phyloP scores from a whole-genome alignment of 2,113 vertebrate genomes.

The Strix aluco region DNA sequence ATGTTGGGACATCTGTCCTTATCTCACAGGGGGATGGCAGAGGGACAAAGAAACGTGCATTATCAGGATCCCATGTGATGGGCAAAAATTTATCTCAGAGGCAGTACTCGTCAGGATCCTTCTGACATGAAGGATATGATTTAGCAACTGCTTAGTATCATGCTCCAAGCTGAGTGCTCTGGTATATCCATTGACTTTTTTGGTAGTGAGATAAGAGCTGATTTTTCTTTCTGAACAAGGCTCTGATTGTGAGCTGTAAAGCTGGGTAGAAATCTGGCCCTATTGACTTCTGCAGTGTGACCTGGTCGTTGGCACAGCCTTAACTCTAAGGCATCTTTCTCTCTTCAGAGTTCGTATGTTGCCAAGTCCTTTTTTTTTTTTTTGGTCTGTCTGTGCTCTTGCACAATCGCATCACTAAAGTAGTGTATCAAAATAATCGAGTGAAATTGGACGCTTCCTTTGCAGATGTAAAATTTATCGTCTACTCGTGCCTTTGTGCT shows the following conservation, averaged over 20 bases:
- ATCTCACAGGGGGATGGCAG: background rate
- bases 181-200: background rate
- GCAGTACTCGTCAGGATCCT: background rate
- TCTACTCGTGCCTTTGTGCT: background rate
- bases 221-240: background rate
- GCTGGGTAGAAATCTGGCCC: background rate
- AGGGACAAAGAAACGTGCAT: background rate
- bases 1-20: background rate
- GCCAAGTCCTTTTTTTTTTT: background rate
- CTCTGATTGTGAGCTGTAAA: background rate
- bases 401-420: background rate
- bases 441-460: background rate
- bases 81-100: background rate
- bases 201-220: background rate
- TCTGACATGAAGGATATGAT: background rate
- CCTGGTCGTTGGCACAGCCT: background rate
- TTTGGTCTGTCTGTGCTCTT: background rate
- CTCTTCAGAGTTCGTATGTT: background rate
- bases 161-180: background rate
- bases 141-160: background rate
- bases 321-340: background rate
- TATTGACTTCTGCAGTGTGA: background rate
- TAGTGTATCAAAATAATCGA: background rate
- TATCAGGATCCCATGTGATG: background rate
- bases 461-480: constrained; percentile 33